A percentile compares a stretch with the other conserved stretches of the same genome.
These are phyloP conservation scores for Rhagoletis zephyria DNA, from an alignment of 1,140 invertebrate species.

Conservation along the genomic window DNA sequence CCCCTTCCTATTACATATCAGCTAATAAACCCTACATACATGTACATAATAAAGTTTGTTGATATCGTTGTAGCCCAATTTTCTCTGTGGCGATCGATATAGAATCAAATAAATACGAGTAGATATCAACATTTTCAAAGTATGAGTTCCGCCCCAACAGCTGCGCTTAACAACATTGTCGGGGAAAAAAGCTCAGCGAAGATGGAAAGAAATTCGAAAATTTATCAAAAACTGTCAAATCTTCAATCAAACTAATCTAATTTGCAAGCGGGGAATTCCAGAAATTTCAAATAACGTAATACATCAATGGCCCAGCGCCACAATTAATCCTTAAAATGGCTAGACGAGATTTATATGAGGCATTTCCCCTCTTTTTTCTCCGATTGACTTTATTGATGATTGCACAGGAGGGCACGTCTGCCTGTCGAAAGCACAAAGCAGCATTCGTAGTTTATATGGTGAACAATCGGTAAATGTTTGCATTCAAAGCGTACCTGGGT, in stretches of 20 bases:
- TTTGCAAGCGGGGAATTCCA: constrained; percentile 21
- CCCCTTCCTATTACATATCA: too few relatives aligned
- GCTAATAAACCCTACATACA: too few relatives aligned
- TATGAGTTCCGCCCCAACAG: neutral
- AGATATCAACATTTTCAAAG: neutral
- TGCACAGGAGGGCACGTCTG: constrained; percentile 5
- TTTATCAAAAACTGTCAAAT: constrained; percentile 32
- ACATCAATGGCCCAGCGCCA: constrained; percentile 33
- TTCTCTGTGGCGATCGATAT: neutral
- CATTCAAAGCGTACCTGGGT: constrained; percentile 29
- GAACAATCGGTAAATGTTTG: constrained; percentile 24
- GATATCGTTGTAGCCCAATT: neutral
- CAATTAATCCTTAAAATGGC: constrained; percentile 19
- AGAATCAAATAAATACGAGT: neutral
- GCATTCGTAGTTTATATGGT: neutral
- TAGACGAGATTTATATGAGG: constrained; percentile 13
- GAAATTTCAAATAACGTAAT: neutral
- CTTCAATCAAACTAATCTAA: constrained; percentile 32
- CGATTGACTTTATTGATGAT: neutral
- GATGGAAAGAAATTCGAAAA: neutral
- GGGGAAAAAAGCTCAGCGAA: too few relatives aligned
- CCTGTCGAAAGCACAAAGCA: neutral
- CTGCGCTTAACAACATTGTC: too few relatives aligned
- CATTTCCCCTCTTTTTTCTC: neutral
- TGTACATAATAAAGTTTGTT: too few relatives aligned